Percentiles rank a stretch among this genome's conserved stretches.
These are phyloP conservation scores for Stegastes partitus DNA, from an alignment of 2,113 vertebrate genomes.

Conservation along the genomic window DNA sequence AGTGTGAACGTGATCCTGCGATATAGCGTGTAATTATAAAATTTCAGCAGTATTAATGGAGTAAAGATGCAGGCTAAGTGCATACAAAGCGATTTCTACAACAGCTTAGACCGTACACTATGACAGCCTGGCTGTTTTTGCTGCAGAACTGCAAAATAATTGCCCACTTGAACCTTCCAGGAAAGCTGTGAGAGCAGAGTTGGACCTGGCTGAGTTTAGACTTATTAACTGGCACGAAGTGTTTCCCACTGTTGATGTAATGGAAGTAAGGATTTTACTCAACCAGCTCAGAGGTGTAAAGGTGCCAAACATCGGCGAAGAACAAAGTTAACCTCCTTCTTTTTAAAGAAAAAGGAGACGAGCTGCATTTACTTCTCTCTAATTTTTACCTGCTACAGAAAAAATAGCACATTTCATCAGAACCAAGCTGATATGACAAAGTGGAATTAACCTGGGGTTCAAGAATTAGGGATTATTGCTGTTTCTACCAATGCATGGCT, in stretches of 20 bases:
- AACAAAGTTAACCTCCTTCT: conserved; percentile 9
- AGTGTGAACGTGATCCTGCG: conserved; percentile 22
- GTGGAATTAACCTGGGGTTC: conserved; percentile 2
- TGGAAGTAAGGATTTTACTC: conserved; percentile 41
- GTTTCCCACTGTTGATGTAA: conserved; percentile 65
- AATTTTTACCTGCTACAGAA: neutral
- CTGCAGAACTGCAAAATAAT: conserved; percentile 40
- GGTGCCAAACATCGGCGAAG: conserved; percentile 17
- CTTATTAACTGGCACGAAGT: conserved; percentile 57
- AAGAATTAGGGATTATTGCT: conserved; percentile 5
- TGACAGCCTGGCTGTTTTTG: conserved; percentile 9
- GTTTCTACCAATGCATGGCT: neutral
- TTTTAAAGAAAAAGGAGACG: neutral
- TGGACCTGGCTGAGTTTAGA: conserved; percentile 25
- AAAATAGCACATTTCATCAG: neutral
- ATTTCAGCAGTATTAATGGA: conserved; percentile 20
- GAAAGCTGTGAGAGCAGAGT: conserved; percentile 45
- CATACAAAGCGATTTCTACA: conserved; percentile 44
- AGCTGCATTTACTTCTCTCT: neutral
- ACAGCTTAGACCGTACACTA: conserved; percentile 7
- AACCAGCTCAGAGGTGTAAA: conserved; percentile 5
- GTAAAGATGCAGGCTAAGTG: conserved; percentile 6
- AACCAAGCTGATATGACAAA: neutral
- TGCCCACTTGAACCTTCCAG: conserved; percentile 48
- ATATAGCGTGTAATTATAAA: conserved; percentile 33